Evolutionary conservation across 2,797 vertebrate genomes (phyloP).

Genomic region (Spinibarbus caldwelli): DNA sequence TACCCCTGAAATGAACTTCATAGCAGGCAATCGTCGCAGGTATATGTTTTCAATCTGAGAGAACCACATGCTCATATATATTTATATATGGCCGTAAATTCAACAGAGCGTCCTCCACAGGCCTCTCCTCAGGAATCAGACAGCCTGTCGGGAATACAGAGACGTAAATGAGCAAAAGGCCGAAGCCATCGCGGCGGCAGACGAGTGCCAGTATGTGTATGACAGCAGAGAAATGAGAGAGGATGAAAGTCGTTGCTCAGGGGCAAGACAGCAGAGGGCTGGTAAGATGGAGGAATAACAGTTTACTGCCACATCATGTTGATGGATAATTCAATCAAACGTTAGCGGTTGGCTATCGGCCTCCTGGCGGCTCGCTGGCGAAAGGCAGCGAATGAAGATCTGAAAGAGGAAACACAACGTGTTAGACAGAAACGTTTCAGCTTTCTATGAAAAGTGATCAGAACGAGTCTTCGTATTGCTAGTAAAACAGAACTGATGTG

Average conservation of each 20-base stretch:
- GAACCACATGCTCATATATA: slow-evolving; percentile 9
- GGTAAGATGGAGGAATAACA: slow-evolving; percentile 47
- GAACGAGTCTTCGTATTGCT: neutral
- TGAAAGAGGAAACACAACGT: neutral
- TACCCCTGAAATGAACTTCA: slow-evolving; percentile 34
- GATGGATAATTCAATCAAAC: slow-evolving; percentile 56
- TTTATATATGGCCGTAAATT: slow-evolving; percentile 38
- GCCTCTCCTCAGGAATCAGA: slow-evolving; percentile 63
- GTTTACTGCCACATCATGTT: slow-evolving; percentile 64
- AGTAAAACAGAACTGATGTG: neutral
- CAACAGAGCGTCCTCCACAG: slow-evolving; percentile 58
- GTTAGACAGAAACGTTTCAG: neutral
- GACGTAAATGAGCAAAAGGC: slow-evolving; percentile 66
- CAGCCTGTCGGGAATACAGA: slow-evolving; percentile 49
- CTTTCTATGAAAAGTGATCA: neutral
- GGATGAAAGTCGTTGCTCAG: slow-evolving; percentile 65
- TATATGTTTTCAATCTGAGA: slow-evolving; percentile 37
- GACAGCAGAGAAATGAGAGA: slow-evolving; percentile 61
- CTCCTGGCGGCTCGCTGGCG: neutral
- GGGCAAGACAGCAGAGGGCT: slow-evolving; percentile 45
- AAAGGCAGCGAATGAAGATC: neutral
- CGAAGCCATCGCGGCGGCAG: slow-evolving; percentile 65
- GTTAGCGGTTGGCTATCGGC: slow-evolving; percentile 19
- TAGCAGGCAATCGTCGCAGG: slow-evolving; percentile 34
- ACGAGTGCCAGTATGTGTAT: slow-evolving; percentile 71